Evolutionary conservation across 2,888 invertebrate genomes (phyloP), one percentile per base, ranked within the genome.

Genomic region (Dendrolimus houi): DNA sequence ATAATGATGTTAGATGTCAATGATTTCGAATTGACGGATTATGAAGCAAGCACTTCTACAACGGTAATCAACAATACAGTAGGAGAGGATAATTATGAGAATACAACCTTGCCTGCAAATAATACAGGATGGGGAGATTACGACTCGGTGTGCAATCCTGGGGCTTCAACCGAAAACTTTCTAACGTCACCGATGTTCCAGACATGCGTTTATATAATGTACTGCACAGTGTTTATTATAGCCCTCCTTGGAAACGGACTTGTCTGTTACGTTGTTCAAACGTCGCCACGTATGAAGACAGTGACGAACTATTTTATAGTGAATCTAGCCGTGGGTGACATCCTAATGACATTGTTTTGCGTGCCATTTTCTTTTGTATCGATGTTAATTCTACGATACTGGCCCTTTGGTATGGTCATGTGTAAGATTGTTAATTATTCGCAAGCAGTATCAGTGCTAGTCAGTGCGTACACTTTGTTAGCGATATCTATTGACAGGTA

Each of bases 401-500:
- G 98, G 98, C 96, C 97, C 0, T 98, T 98, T 74, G 97, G 97
- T 1, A 87, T 91, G 14, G 87, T 94, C 53, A 92, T 98, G 84
- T 98, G 98, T 79, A 94, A 95, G 62, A 86, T 95, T 52, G 96
- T 97, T 65, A 95, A 95, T 81, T 97, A 95, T 79, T 93, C 95
- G 1, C 96, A 96, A 83, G 95, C 94, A 1, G 94, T 95, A 55
- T 95, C 95, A 9, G 96, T 95, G 62, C 91, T 95, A 65, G 95
- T 97, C 60, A 96, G 96, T 75, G 96, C 97, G 2, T 98, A 97
- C 79, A 98, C 98, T 0, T 82, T 98, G 69, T 94, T 98, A 41
- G 97, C 97, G 52, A 97, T 98, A 75, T 97, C 97, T 66, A 93
- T 97, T 58, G 98, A 98, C 85, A 93, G 97, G n/a, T 98, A 96